Base-by-base conservation (phyloP, 1,140 invertebrate species). In the Hirudo medicinalis region DNA sequence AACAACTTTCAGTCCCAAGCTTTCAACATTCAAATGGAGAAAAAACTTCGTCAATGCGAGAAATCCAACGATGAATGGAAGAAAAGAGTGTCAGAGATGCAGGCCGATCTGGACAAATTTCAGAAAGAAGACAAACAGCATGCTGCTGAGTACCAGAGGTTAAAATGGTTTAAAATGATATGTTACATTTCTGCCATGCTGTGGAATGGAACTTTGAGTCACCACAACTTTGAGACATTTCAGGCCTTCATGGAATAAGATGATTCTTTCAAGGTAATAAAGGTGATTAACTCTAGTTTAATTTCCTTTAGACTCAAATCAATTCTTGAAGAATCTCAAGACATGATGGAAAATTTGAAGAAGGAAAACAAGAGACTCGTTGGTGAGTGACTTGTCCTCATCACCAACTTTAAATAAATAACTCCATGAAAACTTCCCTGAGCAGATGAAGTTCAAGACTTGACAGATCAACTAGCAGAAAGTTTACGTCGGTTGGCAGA, bases 381-480 rank as follows among this genome's bases (percentile, higher is more conserved):
- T 20, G 69, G 69, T 70, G 43, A 49, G 43, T 49, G 13, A 49
- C 43, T 49, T 17, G 15, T 49, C 9, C n/a, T 49, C 43, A 15
- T 9, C 43, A 49, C 11, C 43, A 8, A 8, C 15, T 49, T 49
- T 49, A 49, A 49, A 49, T 49, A 17, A 49, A 49, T 49, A 49
- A 49, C 15, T 49, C 11, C 9, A 49, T 49, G 43, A 49, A 13
- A 63, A 63, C 57, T 15, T 25, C 11, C 67, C 13, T 36, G 73
- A 76, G 0, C 73, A 84, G 87, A 97, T 86, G 94, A 97, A 86
- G 95, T 98, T 82, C 97, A 97, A 86, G 96, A 99, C 81, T 85
- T 99, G 69, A 88, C 97, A 78, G 95, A 98, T 85, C 95, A 98
- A 84, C 91, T 98, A 76, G 92, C 93, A 77, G 95, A 98, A 85